Evolutionary conservation across 2,113 vertebrate genomes (phyloP).

Genomic region (Forbesichthys papilliferus): DNA sequence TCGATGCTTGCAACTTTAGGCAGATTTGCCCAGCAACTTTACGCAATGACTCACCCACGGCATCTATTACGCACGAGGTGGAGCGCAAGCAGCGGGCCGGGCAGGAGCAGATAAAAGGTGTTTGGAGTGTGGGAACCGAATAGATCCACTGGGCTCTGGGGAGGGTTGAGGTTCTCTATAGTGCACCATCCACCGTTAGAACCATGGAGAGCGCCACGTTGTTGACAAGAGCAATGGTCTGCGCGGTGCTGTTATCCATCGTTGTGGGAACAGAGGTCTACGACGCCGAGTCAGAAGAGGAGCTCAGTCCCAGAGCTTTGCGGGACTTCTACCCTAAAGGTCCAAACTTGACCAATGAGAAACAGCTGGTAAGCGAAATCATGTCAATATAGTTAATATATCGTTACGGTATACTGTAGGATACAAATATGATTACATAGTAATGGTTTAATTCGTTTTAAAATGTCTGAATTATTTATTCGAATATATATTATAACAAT

Average conservation of each 20-base stretch:
- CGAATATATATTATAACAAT: too few species aligned
- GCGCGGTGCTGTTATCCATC: slow-evolving; percentile 68
- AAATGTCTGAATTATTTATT: too few species aligned
- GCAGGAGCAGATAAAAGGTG: slow-evolving; percentile 70
- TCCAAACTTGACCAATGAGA: slow-evolving; percentile 78
- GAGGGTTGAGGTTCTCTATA: not conserved
- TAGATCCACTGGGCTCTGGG: slow-evolving; percentile 33
- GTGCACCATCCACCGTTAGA: slow-evolving; percentile 39
- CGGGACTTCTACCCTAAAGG: slow-evolving; percentile 81
- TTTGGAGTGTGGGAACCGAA: slow-evolving; percentile 30
- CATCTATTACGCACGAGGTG: slow-evolving; percentile 78
- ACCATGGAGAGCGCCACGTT: slow-evolving; percentile 77
- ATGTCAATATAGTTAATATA: not conserved
- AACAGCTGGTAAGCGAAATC: slow-evolving; percentile 76
- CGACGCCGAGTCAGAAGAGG: slow-evolving; percentile 65
- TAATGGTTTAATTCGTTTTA: too few species aligned
- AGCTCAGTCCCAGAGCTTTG: slow-evolving; percentile 76
- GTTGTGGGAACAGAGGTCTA: slow-evolving; percentile 51
- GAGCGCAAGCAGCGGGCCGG: slow-evolving; percentile 60
- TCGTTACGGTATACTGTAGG: not conserved
- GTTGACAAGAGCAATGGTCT: slow-evolving; percentile 61
- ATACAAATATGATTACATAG: too few species aligned
- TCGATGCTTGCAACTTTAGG: slow-evolving; percentile 3
- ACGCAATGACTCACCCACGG: slow-evolving; percentile 73
- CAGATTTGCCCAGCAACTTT: slow-evolving; percentile 69